Percentiles rank a stretch among this genome's conserved stretches.
Evolutionary conservation across 1,140 invertebrate genomes (phyloP).

Genomic region (Papilio polytes): DNA sequence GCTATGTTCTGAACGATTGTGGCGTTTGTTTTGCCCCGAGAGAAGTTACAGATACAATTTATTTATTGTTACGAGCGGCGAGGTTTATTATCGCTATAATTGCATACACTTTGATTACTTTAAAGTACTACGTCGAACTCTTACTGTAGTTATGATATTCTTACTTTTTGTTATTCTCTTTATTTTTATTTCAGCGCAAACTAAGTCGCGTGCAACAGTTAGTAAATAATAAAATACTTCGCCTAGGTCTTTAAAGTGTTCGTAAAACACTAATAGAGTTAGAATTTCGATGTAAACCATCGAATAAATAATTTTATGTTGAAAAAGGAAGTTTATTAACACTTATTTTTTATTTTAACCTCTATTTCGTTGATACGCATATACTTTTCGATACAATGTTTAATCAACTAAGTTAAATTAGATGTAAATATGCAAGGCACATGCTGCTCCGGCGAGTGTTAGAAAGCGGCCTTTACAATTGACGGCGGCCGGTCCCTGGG

Average conservation of each 20-base stretch:
- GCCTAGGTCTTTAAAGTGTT: not conserved
- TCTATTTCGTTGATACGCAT: not conserved
- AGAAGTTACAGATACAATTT: not conserved
- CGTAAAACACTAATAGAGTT: not conserved
- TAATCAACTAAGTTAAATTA: slow-evolving; percentile 8
- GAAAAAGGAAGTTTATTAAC: too few relatives aligned
- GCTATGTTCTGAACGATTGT: slow-evolving; percentile 13
- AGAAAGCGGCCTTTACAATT: slow-evolving; percentile 20
- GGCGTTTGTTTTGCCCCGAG: not conserved
- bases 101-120: too few relatives aligned
- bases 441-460: not conserved
- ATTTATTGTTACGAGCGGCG: not conserved
- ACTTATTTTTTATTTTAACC: not conserved
- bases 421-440: slow-evolving; percentile 17
- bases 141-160: too few relatives aligned
- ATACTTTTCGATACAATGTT: not conserved
- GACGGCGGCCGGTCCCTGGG: not conserved
- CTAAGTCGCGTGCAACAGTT: not conserved
- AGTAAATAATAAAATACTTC: not conserved
- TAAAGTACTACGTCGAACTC: too few relatives aligned
- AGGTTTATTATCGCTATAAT: not conserved
- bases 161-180: too few relatives aligned
- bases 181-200: too few relatives aligned
- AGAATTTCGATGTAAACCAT: too few relatives aligned
- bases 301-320: too few relatives aligned